Evolutionary conservation across 2,888 invertebrate genomes (phyloP), one percentile per base, ranked within the genome.

Genomic region (Acleris literana): DNA sequence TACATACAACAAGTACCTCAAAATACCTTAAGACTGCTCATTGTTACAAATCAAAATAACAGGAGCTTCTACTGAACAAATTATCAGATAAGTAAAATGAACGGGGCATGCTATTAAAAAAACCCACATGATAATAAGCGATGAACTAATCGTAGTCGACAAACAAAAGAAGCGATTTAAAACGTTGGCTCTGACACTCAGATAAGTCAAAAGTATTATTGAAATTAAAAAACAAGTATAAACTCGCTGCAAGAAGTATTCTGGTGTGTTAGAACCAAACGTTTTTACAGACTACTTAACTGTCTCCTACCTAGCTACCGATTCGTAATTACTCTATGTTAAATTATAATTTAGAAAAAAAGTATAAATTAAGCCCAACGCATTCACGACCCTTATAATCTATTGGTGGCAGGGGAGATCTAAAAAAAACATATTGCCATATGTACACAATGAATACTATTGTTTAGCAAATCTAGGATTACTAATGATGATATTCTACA

Each of bases 61-160:
- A 53, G 54, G 55, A 65, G 65, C 60, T 46, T 16, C 56, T 57
- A 62, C 60, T 63, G 56, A 61, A 65, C 44, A 46, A 57, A 66
- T 33, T 48, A 43, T 62, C 39, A 46, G 57, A 66, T 55, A 25
- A 25, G 25, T 25, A 53, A 66, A 66, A 66, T 66, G 66, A 66
- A 66, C 62, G 56, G 78, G 76, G 80, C 87, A 92, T 92, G 92
- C 92, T 85, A 92, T 92, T 91, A 91, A 91, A 91, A 91, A 92
- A 91, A 91, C 92, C 92, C 92, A 92, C 92, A 92, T 91, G 92
- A 89, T 86, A 83, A 78, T 73, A 88, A 89, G 88, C 90, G 80
- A 86, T 86, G 84, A 76, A 78, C 66, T 66, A 66, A 17, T 46
- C 62, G 48, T 57, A 62, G 48, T 66, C 48, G 51, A 66, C 62